Percentiles rank a stretch among this genome's conserved stretches.
Evolutionary conservation across 2,113 vertebrate genomes (phyloP).

Genomic region (Petrocephalus microphthalmus): DNA sequence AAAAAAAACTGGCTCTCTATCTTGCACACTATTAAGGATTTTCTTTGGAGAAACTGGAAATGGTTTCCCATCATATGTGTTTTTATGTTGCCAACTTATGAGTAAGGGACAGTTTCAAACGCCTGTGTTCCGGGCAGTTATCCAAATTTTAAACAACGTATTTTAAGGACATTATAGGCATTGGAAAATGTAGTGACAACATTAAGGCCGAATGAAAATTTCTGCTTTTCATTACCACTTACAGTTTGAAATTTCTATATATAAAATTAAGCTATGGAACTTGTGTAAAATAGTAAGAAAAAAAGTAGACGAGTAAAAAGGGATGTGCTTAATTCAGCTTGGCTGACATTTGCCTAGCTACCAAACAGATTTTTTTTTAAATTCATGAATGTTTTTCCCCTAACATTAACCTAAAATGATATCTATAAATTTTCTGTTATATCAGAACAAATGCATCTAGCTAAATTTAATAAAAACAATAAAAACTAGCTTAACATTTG

Average conservation of each 20-base stretch:
- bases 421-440: neutral
- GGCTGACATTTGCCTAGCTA: neutral
- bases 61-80: slow-evolving; percentile 4
- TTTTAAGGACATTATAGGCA: neutral
- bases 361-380: neutral
- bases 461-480: neutral
- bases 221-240: neutral
- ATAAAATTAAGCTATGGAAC: neutral
- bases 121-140: neutral
- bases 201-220: neutral
- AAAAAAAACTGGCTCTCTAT: neutral
- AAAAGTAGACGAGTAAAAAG: no score
- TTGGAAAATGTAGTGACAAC: slow-evolving; percentile 1
- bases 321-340: neutral
- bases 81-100: neutral
- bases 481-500: neutral
- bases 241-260: neutral
- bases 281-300: neutral
- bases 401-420: neutral
- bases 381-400: neutral
- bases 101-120: neutral
- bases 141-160: neutral
- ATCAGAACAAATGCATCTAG: neutral
- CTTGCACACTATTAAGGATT: neutral
- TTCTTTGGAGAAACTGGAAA: slow-evolving; percentile 11